Base-by-base conservation (phyloP, 92 coral and sea anemone genomes). In the Heliopora coerulea region DNA sequence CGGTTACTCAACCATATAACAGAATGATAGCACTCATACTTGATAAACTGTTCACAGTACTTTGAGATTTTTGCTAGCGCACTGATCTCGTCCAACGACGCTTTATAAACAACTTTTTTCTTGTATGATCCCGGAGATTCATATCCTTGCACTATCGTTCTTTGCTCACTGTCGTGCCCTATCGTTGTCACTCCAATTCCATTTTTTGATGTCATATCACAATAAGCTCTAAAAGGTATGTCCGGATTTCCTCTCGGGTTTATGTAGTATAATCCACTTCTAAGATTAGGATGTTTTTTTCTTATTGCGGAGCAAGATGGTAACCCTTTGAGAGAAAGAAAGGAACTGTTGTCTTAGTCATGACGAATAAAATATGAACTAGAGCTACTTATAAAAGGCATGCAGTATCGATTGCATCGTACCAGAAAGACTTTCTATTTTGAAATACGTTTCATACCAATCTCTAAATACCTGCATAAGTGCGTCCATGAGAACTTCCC, bases 111-210 rank as follows among this genome's bases (percentile, higher is more conserved):
- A 21, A 78, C 29, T 30, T 62, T 30, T 14, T 74, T 56, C 29
- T 1, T 20, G 52, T 78, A 78, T 1, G 52, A 48, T 15, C 62
- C 82, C 4, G 33, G 50, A 0, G 13, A 12, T 28, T 62, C 48
- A 40, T 46, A 59, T 8, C 82, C 68, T n/a, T 66, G 37, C 12
- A 84, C 88, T 12, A 2, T 56, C 31, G 82, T 80, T 52, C 82
- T 80, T 17, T 67, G 54, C 64, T 85, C 89, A 56, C 85, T 85
- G 65, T 85, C 75, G 79, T 85, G 88, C 65, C 88, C 76, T 18
- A 85, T 77, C 66, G 73, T 81, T 42, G 88, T 84, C 82, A 78
- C 74, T 23, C 82, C 82, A 49, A 64, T 32, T 10, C 74, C 75
- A 28, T 18, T 49, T 34, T 78, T 84, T 72, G 69, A 80, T 54